A percentile compares a stretch with the other conserved stretches of the same genome.
These are phyloP conservation scores for Portunus trituberculatus DNA, from an alignment of 1,140 invertebrate species.

Conservation along the genomic window DNA sequence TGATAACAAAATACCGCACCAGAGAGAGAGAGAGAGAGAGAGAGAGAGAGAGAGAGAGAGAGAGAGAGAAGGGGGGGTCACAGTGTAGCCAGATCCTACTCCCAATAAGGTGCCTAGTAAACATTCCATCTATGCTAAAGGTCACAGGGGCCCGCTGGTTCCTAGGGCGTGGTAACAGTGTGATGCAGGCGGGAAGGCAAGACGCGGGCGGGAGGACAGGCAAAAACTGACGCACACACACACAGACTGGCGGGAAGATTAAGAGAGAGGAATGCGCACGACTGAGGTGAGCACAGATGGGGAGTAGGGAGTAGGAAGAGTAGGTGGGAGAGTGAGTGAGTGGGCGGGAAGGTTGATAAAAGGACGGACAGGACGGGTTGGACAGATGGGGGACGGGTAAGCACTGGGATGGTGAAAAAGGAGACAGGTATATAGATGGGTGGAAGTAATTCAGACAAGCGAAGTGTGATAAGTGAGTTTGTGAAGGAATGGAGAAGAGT, in stretches of 20 bases:
- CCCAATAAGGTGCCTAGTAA: constrained; percentile 20
- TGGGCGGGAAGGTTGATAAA: too few relatives aligned
- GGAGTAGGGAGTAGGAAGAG: not conserved
- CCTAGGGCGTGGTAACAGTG: not conserved
- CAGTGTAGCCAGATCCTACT: not conserved
- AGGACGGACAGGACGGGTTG: not conserved
- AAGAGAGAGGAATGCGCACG: not conserved
- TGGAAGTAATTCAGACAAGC: not conserved
- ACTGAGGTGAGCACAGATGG: too few relatives aligned
- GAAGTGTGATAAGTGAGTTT: not conserved
- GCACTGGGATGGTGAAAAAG: too few relatives aligned
- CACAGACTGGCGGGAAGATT: not conserved
- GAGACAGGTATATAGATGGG: not conserved
- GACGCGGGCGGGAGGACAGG: not conserved
- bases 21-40: too few relatives aligned
- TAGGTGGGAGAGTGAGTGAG: not conserved
- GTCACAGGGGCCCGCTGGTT: not conserved
- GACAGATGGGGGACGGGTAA: too few relatives aligned
- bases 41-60: too few relatives aligned
- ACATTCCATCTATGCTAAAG: not conserved
- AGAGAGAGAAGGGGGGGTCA: too few relatives aligned
- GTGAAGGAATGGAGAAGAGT: not conserved
- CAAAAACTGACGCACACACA: not conserved
- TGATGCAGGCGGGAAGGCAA: not conserved
- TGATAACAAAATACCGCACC: too few relatives aligned